Percentiles rank a stretch among this genome's conserved stretches.
These are phyloP conservation scores for Mythimna vitellina DNA, from an alignment of 2,888 invertebrate genomes.

Conservation along the genomic window DNA sequence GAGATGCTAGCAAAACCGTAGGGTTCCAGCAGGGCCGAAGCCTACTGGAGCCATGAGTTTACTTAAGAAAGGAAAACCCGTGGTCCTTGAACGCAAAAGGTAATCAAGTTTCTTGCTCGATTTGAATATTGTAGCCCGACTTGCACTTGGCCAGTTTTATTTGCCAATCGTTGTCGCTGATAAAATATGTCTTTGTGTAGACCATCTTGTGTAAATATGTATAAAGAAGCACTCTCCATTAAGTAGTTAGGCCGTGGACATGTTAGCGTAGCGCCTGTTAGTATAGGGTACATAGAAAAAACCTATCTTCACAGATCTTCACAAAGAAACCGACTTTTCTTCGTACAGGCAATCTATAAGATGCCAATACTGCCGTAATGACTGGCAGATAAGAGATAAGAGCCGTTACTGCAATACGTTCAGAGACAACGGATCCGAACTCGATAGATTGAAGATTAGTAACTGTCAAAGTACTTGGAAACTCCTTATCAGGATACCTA, in stretches of 20 bases:
- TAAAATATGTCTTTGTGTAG: neutral
- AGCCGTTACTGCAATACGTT: constrained; percentile 59
- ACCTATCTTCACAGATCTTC: neutral
- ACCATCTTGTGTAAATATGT: neutral
- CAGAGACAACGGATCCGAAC: constrained; percentile 50
- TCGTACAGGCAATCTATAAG: constrained; percentile 12
- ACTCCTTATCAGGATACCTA: constrained; percentile 57
- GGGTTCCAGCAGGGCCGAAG: no score
- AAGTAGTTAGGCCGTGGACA: neutral
- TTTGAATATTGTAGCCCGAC: no score
- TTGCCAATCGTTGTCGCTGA: neutral
- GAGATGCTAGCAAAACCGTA: no score
- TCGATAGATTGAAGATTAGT: constrained; percentile 61
- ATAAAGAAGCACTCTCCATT: neutral
- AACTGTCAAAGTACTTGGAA: constrained; percentile 63
- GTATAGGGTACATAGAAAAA: neutral
- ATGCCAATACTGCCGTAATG: constrained; percentile 39
- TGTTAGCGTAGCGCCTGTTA: neutral
- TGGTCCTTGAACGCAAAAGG: no score
- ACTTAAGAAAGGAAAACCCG: no score
- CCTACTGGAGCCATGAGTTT: no score
- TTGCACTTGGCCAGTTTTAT: no score
- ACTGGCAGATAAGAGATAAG: constrained; percentile 56
- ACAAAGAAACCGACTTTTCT: constrained; percentile 6
- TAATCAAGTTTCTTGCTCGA: no score